phyloP scores from a whole-genome alignment of 2,113 vertebrate species.

The Indicator indicator region DNA sequence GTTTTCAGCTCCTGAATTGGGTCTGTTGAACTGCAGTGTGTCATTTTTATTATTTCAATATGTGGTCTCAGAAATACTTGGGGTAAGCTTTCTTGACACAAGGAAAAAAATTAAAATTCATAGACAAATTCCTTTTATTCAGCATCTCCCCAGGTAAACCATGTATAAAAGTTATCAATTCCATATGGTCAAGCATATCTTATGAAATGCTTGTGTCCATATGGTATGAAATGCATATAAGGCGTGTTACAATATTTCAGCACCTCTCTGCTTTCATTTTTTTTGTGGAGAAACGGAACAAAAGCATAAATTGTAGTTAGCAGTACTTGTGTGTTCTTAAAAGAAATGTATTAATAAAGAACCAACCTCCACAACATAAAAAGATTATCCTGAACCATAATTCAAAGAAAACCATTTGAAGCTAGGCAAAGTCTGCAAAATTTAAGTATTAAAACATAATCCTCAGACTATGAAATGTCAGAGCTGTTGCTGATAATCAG shows the following conservation, averaged over 20 bases:
- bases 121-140: not conserved
- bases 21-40: not conserved
- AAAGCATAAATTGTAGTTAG: not conserved
- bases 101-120: not conserved
- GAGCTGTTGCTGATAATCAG: not conserved
- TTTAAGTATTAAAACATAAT: not conserved
- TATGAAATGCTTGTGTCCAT: not conserved
- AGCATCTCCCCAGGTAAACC: not conserved
- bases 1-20: not conserved
- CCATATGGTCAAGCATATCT: not conserved
- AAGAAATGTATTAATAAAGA: not conserved
- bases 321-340: not conserved
- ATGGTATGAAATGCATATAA: not conserved
- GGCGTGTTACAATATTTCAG: not conserved
- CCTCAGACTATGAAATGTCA: not conserved
- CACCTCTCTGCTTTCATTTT: not conserved
- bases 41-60: slow-evolving; percentile 13
- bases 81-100: not conserved
- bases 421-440: not conserved
- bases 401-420: not conserved
- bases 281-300: not conserved
- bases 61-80: not conserved
- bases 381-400: not conserved
- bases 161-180: not conserved
- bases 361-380: not conserved